These are phyloP conservation scores for Meteorus cinctellus DNA, from an alignment of 2,888 invertebrate species.

Conservation along the genomic window DNA sequence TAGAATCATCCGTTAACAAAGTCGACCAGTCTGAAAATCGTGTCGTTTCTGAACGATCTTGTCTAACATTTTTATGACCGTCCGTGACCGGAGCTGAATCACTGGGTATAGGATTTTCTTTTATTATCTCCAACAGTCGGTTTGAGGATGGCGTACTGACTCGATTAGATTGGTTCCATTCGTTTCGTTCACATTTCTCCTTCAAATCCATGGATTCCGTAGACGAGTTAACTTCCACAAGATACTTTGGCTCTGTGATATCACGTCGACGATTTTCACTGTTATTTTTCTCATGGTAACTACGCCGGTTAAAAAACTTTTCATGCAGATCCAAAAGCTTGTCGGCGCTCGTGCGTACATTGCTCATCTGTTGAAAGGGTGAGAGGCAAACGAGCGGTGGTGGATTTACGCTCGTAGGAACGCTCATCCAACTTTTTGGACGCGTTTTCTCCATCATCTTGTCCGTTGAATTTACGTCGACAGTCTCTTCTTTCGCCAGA, in stretches of 20 bases:
- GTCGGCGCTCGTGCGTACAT: slow-evolving; percentile 77
- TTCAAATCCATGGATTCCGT: slow-evolving; percentile 32
- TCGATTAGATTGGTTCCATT: slow-evolving; percentile 38
- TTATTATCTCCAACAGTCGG: slow-evolving; percentile 64
- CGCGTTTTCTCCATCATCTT: slow-evolving; percentile 55
- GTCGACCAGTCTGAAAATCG: slow-evolving; percentile 70
- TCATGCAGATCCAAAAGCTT: slow-evolving; percentile 81
- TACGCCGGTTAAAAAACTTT: slow-evolving; percentile 80
- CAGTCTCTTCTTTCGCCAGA: slow-evolving; percentile 21
- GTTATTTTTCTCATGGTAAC: slow-evolving; percentile 74
- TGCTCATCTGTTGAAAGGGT: slow-evolving; percentile 79
- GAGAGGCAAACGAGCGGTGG: slow-evolving; percentile 81
- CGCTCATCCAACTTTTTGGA: slow-evolving; percentile 76
- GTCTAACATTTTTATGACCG: slow-evolving; percentile 45
- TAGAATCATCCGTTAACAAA: slow-evolving; percentile 60
- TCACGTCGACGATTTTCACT: slow-evolving; percentile 44
- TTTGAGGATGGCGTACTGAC: slow-evolving; percentile 48
- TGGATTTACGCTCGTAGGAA: slow-evolving; percentile 78
- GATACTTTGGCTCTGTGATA: slow-evolving; percentile 59
- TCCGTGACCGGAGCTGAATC: slow-evolving; percentile 22
- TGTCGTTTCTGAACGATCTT: slow-evolving; percentile 65
- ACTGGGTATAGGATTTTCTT: slow-evolving; percentile 59
- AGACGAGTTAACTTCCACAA: slow-evolving; percentile 46
- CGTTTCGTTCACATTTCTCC: slow-evolving; percentile 26
- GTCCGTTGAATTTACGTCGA: slow-evolving; percentile 19